Base-by-base conservation (phyloP, 2,888 invertebrate species). In the Sphaerophoria taeniata region DNA sequence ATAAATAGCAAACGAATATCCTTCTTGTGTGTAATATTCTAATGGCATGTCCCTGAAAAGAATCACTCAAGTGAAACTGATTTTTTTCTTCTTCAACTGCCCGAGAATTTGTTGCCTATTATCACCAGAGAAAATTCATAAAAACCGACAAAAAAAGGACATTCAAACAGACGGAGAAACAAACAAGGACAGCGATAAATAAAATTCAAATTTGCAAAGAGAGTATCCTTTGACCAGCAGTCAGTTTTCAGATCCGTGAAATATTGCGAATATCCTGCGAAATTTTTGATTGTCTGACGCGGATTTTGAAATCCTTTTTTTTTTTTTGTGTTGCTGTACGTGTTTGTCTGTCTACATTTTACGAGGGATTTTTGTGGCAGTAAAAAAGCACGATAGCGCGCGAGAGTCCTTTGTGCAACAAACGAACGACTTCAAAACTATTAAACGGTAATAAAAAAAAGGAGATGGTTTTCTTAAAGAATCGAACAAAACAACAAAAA, bases 391-490 rank as follows among this genome's bases (percentile, higher is more conserved):
- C 71, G 56, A 14, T 56, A 60, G 11, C 11, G 55, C 5, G 33
- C 16, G 61, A 60, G 34, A 16, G 53, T 70, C 47, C 65, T 71
- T 58, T 67, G 65, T 45, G 61, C 34, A 45, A 36, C 51, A 47
- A 24, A 49, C 67, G 60, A 58, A 65, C 33, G 65, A 67, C 36
- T 73, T 70, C 80, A 77, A 76, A 76, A 80, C 69, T 58, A 85
- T 81, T 85, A 85, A 85, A 85, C 77, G 76, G 69, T 73, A 80
- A 85, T 81, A 85, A 77, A 76, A 78, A 80, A 77, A 63, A 12
- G 43, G 43, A 43, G 47, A 73, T 65, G 77, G 65, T 45, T 47
- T 77, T 74, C 47, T 76, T 81, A 70, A 73, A 71, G 73, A 78
- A 1, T 33, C n/a, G 7, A 31, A 63, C 2, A 43, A 34, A 24